These are phyloP conservation scores for Sinopyrophorus schimmeli DNA, from an alignment of 2,888 invertebrate genomes.

Conservation along the genomic window DNA sequence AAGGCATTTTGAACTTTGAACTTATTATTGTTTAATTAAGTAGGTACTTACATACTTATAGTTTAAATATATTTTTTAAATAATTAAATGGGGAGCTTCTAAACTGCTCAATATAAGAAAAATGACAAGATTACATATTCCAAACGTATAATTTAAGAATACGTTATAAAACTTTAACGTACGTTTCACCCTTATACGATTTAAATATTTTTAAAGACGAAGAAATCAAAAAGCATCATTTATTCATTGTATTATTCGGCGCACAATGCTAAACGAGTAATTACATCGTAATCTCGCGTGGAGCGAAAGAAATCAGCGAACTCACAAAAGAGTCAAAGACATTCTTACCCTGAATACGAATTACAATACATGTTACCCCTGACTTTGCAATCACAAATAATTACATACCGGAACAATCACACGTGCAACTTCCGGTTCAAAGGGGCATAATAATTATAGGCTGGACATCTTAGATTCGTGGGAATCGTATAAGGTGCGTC, in stretches of 20 bases:
- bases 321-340: conserved; percentile 29
- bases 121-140: too few relatives aligned
- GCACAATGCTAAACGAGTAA: conserved; percentile 28
- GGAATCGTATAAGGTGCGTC: conserved; percentile 35
- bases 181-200: conserved; percentile 25
- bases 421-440: conserved; percentile 51
- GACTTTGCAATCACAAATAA: conserved; percentile 31
- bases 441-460: conserved; percentile 45
- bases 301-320: conserved; percentile 27
- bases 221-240: conserved; percentile 24
- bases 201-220: conserved; percentile 17
- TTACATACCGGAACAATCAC: conserved; percentile 36
- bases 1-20: too few relatives aligned
- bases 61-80: too few relatives aligned
- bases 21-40: too few relatives aligned
- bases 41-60: too few relatives aligned
- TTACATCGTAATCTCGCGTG: conserved; percentile 22
- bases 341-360: conserved; percentile 25
- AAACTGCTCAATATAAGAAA: too few relatives aligned
- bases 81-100: too few relatives aligned
- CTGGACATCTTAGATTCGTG: conserved; percentile 50
- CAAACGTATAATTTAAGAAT: too few relatives aligned
- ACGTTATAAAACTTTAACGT: conserved; percentile 24
- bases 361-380: conserved; percentile 32
- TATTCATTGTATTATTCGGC: conserved; percentile 18